A percentile compares a stretch with the other conserved stretches of the same genome.
Conservation (phyloP, 2,888 invertebrate species). For the Polymixis lichenea region DNA sequence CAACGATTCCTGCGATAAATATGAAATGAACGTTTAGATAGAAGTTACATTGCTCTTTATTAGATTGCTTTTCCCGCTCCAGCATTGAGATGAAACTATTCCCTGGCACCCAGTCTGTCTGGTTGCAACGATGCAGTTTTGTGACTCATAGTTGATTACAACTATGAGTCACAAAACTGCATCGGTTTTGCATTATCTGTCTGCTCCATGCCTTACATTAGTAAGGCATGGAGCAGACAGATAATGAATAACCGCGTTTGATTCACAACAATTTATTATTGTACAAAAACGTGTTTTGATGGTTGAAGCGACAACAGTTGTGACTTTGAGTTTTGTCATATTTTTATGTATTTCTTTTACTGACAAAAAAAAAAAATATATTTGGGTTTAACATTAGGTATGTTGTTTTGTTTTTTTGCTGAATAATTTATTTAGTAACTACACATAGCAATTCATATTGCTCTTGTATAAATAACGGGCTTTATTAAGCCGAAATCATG, state of each 20-base stretch:
- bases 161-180: no score
- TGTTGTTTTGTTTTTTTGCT: background rate
- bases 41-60: slow-evolving; percentile 35
- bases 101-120: slow-evolving; percentile 34
- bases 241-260: slow-evolving; percentile 2
- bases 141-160: slow-evolving; percentile 47
- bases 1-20: no score
- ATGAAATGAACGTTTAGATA: background rate
- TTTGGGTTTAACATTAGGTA: no score
- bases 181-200: no score
- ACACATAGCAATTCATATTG: background rate
- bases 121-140: slow-evolving; percentile 24
- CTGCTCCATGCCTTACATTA: no score
- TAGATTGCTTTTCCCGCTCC: slow-evolving; percentile 37
- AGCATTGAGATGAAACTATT: slow-evolving; percentile 10
- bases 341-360: no score
- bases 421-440: background rate
- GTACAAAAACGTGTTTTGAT: slow-evolving; percentile 2
- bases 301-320: background rate
- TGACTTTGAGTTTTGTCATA: no score
- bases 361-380: no score
- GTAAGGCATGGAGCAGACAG: slow-evolving; percentile 10
- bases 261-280: slow-evolving; percentile 5
- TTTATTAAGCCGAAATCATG: background rate
- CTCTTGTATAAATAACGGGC: background rate